phyloP scores from a whole-genome alignment of 1,140 invertebrate species.

The Teleogryllus occipitalis region DNA sequence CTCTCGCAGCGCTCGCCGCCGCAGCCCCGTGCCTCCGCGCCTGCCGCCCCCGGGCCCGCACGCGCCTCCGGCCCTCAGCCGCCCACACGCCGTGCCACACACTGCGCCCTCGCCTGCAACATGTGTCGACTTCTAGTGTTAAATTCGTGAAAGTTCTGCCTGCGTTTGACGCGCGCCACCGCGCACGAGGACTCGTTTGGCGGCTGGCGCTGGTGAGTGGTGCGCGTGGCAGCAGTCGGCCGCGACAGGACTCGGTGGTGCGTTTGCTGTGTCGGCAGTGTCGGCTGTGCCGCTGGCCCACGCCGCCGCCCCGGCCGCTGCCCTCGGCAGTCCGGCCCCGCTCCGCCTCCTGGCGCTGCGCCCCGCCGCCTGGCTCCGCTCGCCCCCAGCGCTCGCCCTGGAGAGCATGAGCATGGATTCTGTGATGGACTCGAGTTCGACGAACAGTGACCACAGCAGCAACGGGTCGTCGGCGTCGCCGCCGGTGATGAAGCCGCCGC shows the following conservation, averaged over 20 bases:
- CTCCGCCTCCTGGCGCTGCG: constrained; percentile 26
- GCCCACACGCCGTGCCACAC: constrained; percentile 51
- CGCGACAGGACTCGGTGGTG: background rate
- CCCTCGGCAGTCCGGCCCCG: background rate
- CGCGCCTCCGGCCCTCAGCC: constrained; percentile 10
- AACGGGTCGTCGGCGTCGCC: constrained; percentile 41
- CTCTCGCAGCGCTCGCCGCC: background rate
- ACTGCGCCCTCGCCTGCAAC: constrained; percentile 40
- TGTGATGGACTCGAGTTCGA: constrained; percentile 33
- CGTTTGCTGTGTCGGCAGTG: background rate
- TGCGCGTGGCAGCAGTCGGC: background rate
- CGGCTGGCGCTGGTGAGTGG: background rate
- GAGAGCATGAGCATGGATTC: constrained; percentile 32
- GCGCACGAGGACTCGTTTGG: too few relatives aligned
- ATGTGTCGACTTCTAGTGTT: constrained; percentile 35
- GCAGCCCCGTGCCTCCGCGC: background rate
- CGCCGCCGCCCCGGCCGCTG: too few relatives aligned
- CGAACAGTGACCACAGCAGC: constrained; percentile 38
- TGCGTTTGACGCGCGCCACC: too few relatives aligned
- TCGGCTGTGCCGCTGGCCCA: background rate
- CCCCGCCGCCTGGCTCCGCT: constrained; percentile 25
- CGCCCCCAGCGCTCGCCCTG: constrained; percentile 31
- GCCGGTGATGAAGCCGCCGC: constrained; percentile 36
- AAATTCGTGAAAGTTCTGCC: constrained; percentile 17
- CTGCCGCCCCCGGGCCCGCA: background rate